Evolutionary conservation across 2,797 vertebrate genomes (phyloP), one percentile per base, ranked within the genome.

Genomic region (Morelia viridis): DNA sequence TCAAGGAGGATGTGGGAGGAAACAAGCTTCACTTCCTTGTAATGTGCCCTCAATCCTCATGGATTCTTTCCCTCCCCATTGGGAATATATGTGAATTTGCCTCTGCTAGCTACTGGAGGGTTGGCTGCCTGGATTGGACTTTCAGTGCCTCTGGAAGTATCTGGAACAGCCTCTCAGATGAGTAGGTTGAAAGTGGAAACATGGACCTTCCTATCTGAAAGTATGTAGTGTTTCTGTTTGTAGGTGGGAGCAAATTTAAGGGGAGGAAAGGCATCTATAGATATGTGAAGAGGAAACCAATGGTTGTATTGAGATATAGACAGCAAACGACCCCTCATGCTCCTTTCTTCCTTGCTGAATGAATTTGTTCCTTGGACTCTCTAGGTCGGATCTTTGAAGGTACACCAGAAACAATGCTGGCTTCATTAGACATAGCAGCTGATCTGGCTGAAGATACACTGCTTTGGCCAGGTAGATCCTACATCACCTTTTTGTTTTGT

Each of bases 301-400:
- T 58, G 17, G n/a, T 85, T 22, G 3, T 10, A 46, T 19, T 65
- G 61, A 61, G 57, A 46, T 10, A 15, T 4, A 46, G 65, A 15
- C 19, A 56, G 0, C 8, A 56, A 61, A 85, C 58, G 28, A 22
- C 31, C 68, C 53, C 64, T 58, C 10, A 6, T 10, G 22, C 1
- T 2, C 56, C 46, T 35, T 13, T 8, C 2, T 0, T 24, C 65
- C 31, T 26, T 0, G 0, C 31, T 5, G 0, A 62, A 24, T 87
- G 76, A 65, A n/a, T n/a, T 15, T 26, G 2, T 10, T 0, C 4
- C 35, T 31, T 19, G 2, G 90, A 53, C 62, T 95, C 35, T 97
- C 5, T 96, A 99, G 99, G 99, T 93, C 98, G 99, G 95, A 98
- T 99, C 94, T 99, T 99, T 94, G 99, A 99, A 96, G 99, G 99